phyloP scores from a whole-genome alignment of 2,113 vertebrate species.

The Tenebrosternarchus preto region DNA sequence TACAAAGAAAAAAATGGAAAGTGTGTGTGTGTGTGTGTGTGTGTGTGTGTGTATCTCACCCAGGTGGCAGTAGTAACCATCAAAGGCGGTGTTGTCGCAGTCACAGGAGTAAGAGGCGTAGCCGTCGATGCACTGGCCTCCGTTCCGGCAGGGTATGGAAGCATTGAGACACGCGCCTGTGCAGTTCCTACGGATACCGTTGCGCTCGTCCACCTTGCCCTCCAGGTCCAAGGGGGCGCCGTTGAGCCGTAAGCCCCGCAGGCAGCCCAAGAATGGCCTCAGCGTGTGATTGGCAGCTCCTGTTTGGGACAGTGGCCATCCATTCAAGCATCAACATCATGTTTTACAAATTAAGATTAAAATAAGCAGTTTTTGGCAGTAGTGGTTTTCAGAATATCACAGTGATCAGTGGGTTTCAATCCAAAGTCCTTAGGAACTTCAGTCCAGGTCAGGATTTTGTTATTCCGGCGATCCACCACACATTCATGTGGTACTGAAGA shows the following conservation, averaged over 20 bases:
- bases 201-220: conserved; percentile 86
- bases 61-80: conserved; percentile 91
- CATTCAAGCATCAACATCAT: no score
- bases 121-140: conserved; percentile 89
- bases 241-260: conserved; percentile 90
- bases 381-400: no score
- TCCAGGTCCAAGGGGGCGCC: conserved; percentile 91
- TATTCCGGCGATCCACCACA: no score
- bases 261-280: conserved; percentile 89
- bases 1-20: no score
- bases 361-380: no score
- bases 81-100: conserved; percentile 91
- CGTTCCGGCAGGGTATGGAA: conserved; percentile 87
- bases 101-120: conserved; percentile 94
- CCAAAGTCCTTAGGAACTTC: no score
- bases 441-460: no score
- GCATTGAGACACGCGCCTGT: conserved; percentile 88
- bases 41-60: conserved; percentile 71
- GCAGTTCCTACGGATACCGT: conserved; percentile 89
- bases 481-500: no score
- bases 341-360: no score
- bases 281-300: conserved; percentile 87
- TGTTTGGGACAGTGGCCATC: conserved; percentile 52
- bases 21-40: not conserved
- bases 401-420: no score